phyloP scores from a whole-genome alignment of 2,888 invertebrate species.

The Conchocele bisecta region DNA sequence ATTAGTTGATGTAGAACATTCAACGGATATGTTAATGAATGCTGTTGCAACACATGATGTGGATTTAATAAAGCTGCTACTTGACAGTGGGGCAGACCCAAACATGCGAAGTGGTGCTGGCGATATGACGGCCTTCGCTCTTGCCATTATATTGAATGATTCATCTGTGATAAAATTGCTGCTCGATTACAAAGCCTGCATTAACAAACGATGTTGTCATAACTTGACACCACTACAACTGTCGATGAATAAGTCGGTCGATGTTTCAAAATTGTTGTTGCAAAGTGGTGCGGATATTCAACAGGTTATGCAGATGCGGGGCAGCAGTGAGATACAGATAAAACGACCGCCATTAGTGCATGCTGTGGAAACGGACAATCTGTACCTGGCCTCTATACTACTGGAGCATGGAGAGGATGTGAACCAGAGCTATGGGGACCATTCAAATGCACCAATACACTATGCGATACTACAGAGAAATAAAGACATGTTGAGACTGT shows the following conservation, averaged over 20 bases:
- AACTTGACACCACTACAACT: slow-evolving; percentile 61
- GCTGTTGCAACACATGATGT: slow-evolving; percentile 61
- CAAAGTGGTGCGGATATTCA: slow-evolving; percentile 64
- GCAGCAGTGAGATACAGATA: slow-evolving; percentile 32
- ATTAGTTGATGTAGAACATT: too few relatives aligned
- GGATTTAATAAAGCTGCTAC: slow-evolving; percentile 44
- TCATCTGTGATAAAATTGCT: slow-evolving; percentile 57
- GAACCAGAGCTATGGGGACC: slow-evolving; percentile 59
- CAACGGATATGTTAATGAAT: slow-evolving; percentile 54
- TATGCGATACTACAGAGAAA: slow-evolving; percentile 54
- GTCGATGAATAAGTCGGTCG: slow-evolving; percentile 60
- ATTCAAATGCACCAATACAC: slow-evolving; percentile 57
- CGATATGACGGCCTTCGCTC: slow-evolving; percentile 60
- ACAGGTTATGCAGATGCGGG: slow-evolving; percentile 51
- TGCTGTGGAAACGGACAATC: slow-evolving; percentile 58
- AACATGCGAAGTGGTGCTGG: slow-evolving; percentile 42
- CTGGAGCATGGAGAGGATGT: slow-evolving; percentile 65
- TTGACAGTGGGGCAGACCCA: slow-evolving; percentile 64
- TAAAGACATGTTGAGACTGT: slow-evolving; percentile 55
- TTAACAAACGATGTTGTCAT: slow-evolving; percentile 60
- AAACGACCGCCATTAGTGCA: slow-evolving; percentile 57
- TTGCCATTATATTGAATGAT: slow-evolving; percentile 64
- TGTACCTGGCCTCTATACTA: slow-evolving; percentile 54
- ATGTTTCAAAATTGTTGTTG: slow-evolving; percentile 60
- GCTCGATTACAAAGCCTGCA: slow-evolving; percentile 54